Percentiles rank a stretch among this genome's conserved stretches.
These are phyloP conservation scores for Danio jaintianensis DNA, from an alignment of 2,797 vertebrate genomes.

Conservation along the genomic window DNA sequence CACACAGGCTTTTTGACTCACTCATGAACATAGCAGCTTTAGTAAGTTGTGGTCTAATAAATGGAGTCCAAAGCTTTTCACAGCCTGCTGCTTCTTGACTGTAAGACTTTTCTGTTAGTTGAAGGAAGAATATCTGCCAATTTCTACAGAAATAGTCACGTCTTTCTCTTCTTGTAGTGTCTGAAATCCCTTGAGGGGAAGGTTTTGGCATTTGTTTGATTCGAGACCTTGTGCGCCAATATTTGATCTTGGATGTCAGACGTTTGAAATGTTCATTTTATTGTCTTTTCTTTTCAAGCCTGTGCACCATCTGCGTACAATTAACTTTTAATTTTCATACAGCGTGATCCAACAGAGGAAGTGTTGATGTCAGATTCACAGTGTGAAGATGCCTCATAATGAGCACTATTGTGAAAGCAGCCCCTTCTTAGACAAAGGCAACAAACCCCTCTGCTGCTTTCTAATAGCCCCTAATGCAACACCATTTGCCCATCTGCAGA, in stretches of 20 bases:
- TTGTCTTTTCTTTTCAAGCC: conserved; percentile 48
- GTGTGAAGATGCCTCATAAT: conserved; percentile 65
- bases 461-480: conserved; percentile 31
- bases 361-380: conserved; percentile 72
- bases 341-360: conserved; percentile 77
- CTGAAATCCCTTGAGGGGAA: background rate
- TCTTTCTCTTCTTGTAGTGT: background rate
- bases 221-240: background rate
- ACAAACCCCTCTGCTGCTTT: conserved; percentile 51
- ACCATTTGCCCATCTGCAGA: conserved; percentile 39
- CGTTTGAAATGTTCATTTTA: conserved; percentile 44
- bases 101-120: background rate
- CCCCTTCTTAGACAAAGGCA: conserved; percentile 56
- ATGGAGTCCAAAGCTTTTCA: background rate
- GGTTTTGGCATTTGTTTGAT: background rate
- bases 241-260: conserved; percentile 46
- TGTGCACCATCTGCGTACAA: conserved; percentile 76
- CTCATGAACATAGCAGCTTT: background rate
- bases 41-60: background rate
- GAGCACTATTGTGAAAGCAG: conserved; percentile 60
- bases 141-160: conserved; percentile 11
- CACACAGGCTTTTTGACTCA: background rate
- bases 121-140: background rate
- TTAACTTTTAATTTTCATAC: conserved; percentile 74
- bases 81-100: background rate